A percentile compares a stretch with the other conserved stretches of the same genome.
phyloP scores from a whole-genome alignment of 2,797 vertebrate species.

The Danio kyathit region DNA sequence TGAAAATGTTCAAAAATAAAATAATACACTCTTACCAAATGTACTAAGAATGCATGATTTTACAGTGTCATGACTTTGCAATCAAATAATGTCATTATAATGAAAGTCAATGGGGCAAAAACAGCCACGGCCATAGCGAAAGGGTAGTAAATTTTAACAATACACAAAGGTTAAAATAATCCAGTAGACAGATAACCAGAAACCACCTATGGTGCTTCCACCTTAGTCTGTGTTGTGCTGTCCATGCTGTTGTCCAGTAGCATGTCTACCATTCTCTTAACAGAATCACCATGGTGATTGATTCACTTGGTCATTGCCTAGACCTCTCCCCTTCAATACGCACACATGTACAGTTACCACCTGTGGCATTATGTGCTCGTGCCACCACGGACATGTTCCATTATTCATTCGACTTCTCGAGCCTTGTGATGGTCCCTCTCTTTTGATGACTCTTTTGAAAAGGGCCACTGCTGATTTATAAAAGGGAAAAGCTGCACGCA shows the following conservation, averaged over 20 bases:
- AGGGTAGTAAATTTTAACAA: too few species aligned
- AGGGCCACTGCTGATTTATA: constrained; percentile 41
- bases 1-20: too few species aligned
- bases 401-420: constrained; percentile 56
- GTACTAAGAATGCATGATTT: too few species aligned
- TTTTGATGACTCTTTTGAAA: constrained; percentile 49
- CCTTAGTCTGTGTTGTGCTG: neutral
- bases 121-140: too few species aligned
- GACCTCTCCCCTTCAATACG: constrained; percentile 48
- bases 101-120: too few species aligned
- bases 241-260: constrained; percentile 6
- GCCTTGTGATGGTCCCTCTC: constrained; percentile 48
- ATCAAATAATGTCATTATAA: too few species aligned
- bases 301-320: constrained; percentile 52
- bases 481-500: constrained; percentile 30
- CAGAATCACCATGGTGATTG: constrained; percentile 53
- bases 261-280: constrained; percentile 28
- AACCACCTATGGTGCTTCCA: too few species aligned
- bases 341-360: constrained; percentile 34
- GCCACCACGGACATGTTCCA: constrained; percentile 34
- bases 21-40: too few species aligned
- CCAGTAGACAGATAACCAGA: too few species aligned
- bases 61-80: too few species aligned
- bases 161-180: too few species aligned
- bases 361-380: constrained; percentile 25